phyloP scores from a whole-genome alignment of 2,113 vertebrate genomes.

The Alouatta palliata region DNA sequence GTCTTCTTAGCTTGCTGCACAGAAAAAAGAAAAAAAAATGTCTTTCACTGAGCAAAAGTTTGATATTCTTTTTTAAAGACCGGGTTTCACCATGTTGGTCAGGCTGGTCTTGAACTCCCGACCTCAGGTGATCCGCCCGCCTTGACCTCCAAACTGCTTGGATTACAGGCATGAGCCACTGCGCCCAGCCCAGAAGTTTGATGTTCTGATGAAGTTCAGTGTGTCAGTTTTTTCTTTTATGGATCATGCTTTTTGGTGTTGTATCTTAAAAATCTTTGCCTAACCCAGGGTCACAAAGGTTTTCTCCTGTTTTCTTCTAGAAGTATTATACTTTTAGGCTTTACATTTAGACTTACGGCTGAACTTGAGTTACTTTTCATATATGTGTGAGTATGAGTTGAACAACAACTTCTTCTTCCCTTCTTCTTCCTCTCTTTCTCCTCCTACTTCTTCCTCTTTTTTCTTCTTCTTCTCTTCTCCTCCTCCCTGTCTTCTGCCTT shows the following conservation, averaged over 20 bases:
- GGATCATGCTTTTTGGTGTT: background rate
- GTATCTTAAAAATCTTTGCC: background rate
- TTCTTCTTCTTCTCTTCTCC: no score
- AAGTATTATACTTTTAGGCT: background rate
- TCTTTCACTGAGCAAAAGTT: background rate
- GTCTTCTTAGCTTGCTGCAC: no score
- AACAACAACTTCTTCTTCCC: no score
- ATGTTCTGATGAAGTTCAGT: background rate
- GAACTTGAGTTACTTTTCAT: background rate
- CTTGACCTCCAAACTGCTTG: no score
- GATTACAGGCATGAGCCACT: no score
- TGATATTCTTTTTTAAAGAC: background rate
- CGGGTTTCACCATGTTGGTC: no score
- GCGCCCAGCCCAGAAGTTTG: background rate
- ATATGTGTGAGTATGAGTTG: background rate
- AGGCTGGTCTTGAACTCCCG: no score
- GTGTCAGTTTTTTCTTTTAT: background rate
- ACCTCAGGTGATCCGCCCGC: no score
- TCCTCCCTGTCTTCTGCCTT: no score
- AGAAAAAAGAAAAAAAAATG: no score
- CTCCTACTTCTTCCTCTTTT: fast-evolving
- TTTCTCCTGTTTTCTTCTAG: background rate
- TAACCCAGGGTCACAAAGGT: background rate
- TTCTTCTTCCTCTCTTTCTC: fast-evolving
- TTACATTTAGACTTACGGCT: background rate